These are phyloP conservation scores for Lethrus apterus DNA, from an alignment of 1,140 invertebrate species.

Conservation along the genomic window DNA sequence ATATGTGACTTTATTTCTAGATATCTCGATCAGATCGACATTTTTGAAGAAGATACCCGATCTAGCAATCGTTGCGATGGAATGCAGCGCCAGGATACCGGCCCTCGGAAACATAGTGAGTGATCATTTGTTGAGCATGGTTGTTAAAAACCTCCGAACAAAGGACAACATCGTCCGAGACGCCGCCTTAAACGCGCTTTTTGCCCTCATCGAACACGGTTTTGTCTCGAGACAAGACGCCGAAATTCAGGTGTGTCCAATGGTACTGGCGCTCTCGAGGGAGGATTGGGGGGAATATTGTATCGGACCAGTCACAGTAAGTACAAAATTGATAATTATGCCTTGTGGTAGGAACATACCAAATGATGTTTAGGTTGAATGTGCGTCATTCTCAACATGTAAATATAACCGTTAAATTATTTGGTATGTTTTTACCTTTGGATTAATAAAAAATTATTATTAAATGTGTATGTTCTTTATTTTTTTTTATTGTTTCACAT, in stretches of 20 bases:
- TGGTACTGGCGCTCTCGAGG: slow-evolving; percentile 32
- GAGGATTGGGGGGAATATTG: slow-evolving; percentile 1
- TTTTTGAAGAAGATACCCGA: slow-evolving; percentile 33
- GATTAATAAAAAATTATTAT: no score
- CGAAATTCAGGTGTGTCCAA: slow-evolving; percentile 38
- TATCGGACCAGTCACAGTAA: slow-evolving; percentile 6
- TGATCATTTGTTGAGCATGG: slow-evolving; percentile 33
- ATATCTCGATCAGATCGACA: no score
- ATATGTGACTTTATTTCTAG: slow-evolving; percentile 33
- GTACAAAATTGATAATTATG: no score
- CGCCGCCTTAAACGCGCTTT: slow-evolving; percentile 25
- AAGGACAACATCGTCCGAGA: slow-evolving; percentile 28
- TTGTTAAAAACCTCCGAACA: slow-evolving; percentile 33
- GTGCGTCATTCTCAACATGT: no score
- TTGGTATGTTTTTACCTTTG: no score
- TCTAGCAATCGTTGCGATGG: slow-evolving; percentile 29
- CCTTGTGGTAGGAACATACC: no score
- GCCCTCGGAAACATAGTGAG: slow-evolving; percentile 28
- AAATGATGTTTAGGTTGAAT: no score
- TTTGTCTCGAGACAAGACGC: slow-evolving; percentile 30
- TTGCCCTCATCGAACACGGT: slow-evolving; percentile 31
- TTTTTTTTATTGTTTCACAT: no score
- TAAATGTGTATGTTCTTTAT: no score
- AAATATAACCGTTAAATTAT: no score
- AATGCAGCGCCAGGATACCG: slow-evolving; percentile 24